Evolutionary conservation across 2,113 vertebrate genomes (phyloP).

Genomic region (Scophthalmus maximus): DNA sequence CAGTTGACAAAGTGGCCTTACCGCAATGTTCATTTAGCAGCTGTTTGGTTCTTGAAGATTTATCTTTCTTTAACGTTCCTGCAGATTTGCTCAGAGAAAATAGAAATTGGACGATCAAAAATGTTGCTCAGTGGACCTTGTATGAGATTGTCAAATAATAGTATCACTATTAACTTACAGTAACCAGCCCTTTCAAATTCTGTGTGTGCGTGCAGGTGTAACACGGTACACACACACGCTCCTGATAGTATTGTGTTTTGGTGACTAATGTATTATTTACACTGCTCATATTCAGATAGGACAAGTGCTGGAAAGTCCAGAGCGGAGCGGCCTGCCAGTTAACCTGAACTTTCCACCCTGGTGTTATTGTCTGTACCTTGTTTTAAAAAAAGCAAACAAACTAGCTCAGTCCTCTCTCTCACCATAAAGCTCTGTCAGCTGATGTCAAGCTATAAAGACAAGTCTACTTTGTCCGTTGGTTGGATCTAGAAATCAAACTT

Average conservation of each 20-base stretch:
- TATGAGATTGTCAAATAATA: no score
- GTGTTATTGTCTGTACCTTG: slow-evolving; percentile 13
- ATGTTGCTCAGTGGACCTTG: no score
- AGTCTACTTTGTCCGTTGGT: slow-evolving; percentile 53
- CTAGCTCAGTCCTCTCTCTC: slow-evolving; percentile 17
- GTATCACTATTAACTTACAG: no score
- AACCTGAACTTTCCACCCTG: slow-evolving; percentile 49
- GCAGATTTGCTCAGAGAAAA: no score
- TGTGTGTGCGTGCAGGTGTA: background rate
- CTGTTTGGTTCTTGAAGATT: no score
- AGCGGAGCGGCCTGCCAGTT: background rate
- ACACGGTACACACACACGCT: background rate
- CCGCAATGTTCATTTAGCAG: background rate
- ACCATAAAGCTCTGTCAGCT: slow-evolving; percentile 51
- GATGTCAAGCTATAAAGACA: slow-evolving; percentile 43
- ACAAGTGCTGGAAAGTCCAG: slow-evolving; percentile 17
- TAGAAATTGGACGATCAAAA: no score
- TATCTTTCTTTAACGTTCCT: no score
- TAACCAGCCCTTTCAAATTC: no score
- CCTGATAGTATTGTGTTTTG: slow-evolving; percentile 5
- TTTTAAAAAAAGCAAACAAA: slow-evolving; percentile 27
- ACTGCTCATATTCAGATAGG: background rate
- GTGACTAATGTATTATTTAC: background rate
- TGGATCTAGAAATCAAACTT: slow-evolving; percentile 56
- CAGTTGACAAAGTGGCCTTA: background rate